Evolutionary conservation across 2,113 vertebrate genomes (phyloP).

Genomic region (Deroptyus accipitrinus): DNA sequence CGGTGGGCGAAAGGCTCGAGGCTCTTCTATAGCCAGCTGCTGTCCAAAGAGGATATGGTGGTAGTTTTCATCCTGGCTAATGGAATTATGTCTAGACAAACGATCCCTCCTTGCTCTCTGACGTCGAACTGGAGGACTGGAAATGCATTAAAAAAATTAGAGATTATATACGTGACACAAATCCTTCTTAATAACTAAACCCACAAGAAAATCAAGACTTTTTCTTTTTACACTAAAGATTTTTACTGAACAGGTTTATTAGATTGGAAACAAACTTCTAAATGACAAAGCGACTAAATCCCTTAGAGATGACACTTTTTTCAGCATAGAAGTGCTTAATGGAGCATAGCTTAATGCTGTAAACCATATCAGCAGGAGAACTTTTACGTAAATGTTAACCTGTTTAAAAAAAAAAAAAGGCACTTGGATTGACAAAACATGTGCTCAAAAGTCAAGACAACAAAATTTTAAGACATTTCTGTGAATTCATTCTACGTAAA

Average conservation of each 20-base stretch:
- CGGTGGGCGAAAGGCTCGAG: conserved; percentile 91
- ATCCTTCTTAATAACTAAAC: neutral
- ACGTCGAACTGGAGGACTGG: conserved; percentile 90
- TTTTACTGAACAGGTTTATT: neutral
- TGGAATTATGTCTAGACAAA: conserved; percentile 83
- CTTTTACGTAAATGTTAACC: neutral
- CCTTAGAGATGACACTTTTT: neutral
- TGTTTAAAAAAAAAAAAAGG: neutral
- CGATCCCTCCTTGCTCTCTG: conserved; percentile 92
- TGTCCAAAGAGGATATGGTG: conserved; percentile 90
- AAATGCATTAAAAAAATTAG: conserved; percentile 34
- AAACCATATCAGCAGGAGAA: neutral
- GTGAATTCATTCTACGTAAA: neutral
- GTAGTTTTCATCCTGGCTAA: conserved; percentile 92
- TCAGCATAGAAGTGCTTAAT: neutral
- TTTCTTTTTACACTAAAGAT: neutral
- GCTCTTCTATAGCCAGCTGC: conserved; percentile 90
- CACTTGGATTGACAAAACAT: neutral
- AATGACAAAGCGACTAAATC: neutral
- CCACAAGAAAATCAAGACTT: neutral
- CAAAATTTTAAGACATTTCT: neutral
- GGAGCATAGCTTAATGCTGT: neutral
- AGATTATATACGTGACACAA: neutral
- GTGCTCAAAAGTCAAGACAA: neutral
- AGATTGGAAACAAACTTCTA: neutral